Percentiles rank a stretch among this genome's conserved stretches.
phyloP scores from a whole-genome alignment of 1,140 invertebrate species.

The Hyles euphorbiae region DNA sequence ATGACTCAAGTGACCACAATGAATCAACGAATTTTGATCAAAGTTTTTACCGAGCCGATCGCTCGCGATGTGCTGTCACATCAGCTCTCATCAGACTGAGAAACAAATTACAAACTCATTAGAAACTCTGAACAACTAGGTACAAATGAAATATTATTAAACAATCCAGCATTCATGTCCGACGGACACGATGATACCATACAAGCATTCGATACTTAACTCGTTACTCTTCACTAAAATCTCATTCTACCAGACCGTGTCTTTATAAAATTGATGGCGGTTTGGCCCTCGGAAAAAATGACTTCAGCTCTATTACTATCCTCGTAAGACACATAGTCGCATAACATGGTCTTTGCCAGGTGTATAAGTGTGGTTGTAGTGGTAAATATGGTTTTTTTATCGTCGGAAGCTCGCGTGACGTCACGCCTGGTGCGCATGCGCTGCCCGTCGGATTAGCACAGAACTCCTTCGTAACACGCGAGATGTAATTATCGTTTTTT shows the following conservation, averaged over 20 bases:
- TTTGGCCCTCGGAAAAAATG: not conserved
- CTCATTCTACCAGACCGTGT: slow-evolving; percentile 11
- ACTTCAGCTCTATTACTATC: not conserved
- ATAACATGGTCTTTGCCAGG: not conserved
- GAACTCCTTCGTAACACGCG: slow-evolving; percentile 52
- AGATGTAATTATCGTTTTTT: slow-evolving; percentile 40
- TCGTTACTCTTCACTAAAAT: slow-evolving; percentile 19
- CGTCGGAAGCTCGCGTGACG: slow-evolving; percentile 63
- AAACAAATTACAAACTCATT: too few species aligned
- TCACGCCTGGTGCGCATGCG: slow-evolving; percentile 53
- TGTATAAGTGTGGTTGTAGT: slow-evolving; percentile 2
- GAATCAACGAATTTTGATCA: too few species aligned
- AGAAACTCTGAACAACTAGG: too few species aligned
- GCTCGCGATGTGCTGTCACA: too few species aligned
- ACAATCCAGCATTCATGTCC: too few species aligned
- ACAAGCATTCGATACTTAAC: slow-evolving; percentile 17
- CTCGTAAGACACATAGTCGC: not conserved
- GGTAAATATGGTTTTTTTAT: slow-evolving; percentile 44
- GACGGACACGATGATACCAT: too few species aligned
- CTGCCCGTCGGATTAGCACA: slow-evolving; percentile 58
- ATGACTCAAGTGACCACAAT: too few species aligned
- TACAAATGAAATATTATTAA: too few species aligned
- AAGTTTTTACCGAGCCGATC: too few species aligned
- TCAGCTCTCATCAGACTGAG: too few species aligned
- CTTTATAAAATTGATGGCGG: slow-evolving; percentile 10